phyloP scores from a whole-genome alignment of 2,888 invertebrate species.

The Adelognathus sp. region DNA sequence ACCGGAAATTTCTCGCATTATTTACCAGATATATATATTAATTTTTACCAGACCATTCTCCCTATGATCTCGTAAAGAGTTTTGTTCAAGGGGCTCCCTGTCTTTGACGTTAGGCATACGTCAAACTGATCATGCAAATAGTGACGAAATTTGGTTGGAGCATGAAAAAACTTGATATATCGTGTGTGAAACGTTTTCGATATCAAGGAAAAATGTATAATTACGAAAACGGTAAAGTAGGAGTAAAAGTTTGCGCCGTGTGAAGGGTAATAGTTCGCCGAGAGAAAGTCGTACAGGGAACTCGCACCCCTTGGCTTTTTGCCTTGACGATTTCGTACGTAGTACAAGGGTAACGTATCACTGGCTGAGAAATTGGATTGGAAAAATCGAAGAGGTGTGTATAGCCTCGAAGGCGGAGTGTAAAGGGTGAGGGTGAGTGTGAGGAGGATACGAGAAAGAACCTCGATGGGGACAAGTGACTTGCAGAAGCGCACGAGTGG shows the following conservation, averaged over 20 bases:
- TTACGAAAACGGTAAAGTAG: no score
- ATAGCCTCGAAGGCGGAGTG: constrained; percentile 28
- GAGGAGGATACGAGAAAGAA: constrained; percentile 43
- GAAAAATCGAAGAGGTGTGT: constrained; percentile 48
- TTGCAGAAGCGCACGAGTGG: background rate
- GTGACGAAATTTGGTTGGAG: no score
- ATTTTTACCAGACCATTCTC: no score
- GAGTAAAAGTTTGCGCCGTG: background rate
- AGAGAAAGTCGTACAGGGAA: background rate
- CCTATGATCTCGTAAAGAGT: no score
- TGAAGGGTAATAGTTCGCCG: background rate
- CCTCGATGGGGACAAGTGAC: constrained; percentile 25
- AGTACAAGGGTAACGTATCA: background rate
- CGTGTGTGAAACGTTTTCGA: no score
- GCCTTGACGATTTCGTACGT: background rate
- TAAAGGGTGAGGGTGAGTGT: constrained; percentile 30
- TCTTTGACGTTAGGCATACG: no score
- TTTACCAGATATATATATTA: no score
- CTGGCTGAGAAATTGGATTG: constrained; percentile 54
- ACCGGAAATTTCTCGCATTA: no score
- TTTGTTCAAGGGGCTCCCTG: no score
- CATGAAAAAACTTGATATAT: no score
- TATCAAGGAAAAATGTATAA: no score
- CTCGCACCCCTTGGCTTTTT: background rate
- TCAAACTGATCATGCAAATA: no score